These are phyloP conservation scores for Drosophila pallidifrons DNA, from an alignment of 1,140 invertebrate species.

Conservation along the genomic window DNA sequence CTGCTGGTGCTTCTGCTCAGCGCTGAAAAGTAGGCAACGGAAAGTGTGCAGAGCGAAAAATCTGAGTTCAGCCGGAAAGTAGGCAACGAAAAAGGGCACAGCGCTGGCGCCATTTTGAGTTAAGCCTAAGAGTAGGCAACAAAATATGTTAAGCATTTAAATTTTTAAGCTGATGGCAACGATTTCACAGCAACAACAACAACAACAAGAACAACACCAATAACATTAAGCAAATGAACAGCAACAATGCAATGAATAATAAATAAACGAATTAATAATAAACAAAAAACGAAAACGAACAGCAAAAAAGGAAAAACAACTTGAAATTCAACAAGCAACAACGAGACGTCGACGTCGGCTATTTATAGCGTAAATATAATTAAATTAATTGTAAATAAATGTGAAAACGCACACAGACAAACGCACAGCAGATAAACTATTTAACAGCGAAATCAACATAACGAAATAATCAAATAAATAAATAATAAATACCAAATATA, in stretches of 20 bases:
- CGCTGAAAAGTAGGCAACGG: slow-evolving; percentile 18
- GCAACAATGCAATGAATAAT: slow-evolving; percentile 22
- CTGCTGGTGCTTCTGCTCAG: slow-evolving; percentile 14
- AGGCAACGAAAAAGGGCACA: neutral
- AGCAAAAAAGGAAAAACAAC: neutral
- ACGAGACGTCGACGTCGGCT: slow-evolving; percentile 6
- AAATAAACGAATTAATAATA: slow-evolving; percentile 34
- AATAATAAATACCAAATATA: slow-evolving; percentile 24
- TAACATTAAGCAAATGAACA: slow-evolving; percentile 31
- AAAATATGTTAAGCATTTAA: neutral
- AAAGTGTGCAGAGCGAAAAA: neutral
- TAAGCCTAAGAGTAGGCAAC: slow-evolving; percentile 33
- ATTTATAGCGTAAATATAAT: slow-evolving; percentile 50
- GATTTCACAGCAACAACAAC: slow-evolving; percentile 18
- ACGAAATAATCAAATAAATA: slow-evolving; percentile 13
- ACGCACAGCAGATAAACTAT: slow-evolving; percentile 43
- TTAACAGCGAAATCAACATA: slow-evolving; percentile 19
- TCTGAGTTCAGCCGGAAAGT: slow-evolving; percentile 7
- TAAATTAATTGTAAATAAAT: slow-evolving; percentile 57
- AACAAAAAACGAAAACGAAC: slow-evolving; percentile 8
- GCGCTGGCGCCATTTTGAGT: neutral
- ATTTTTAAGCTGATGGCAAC: slow-evolving; percentile 16
- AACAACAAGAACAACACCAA: too few species aligned
- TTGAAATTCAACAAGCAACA: slow-evolving; percentile 7
- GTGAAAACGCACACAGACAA: slow-evolving; percentile 14